Evolutionary conservation across 2,888 invertebrate species (phyloP), one percentile per base, ranked within the genome.

Genomic region (Sericinus montela): DNA sequence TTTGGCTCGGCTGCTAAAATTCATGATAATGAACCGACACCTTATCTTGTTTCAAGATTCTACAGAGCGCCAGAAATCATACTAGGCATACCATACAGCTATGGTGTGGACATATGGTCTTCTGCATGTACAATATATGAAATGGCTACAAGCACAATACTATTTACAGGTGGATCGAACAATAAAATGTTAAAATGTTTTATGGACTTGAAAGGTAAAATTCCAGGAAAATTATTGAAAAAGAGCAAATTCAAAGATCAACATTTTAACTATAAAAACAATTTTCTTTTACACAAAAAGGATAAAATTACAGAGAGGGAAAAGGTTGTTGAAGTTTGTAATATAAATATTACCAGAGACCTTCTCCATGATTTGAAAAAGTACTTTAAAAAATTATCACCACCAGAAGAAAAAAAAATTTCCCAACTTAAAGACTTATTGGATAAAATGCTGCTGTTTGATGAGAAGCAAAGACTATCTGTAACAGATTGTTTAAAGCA

Each of bases 31-130:
- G 99, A 99, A 83, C 95, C 97, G 47, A 99, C 99, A 3, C 99
- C 99, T 0, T 99, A 99, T 80, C 91, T 99, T 57, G 98, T 99
- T 47, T 98, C 98, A 47, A 91, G 99, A 64, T 99, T 98, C 90
- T 99, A 99, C 84, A 92, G 99, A 69, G 95, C 99, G 6, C 99
- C 99, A 1, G 99, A 99, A 92, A 98, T 99, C 51, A 98, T 99
- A 79, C 89, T 99, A 65, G 99, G 99, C 28, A 93, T 98, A 74
- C 92, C 95, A 19, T 98, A 98, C 84, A 98, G 97, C 79, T 97
- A 95, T 87, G 95, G 95, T 42, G 95, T 99, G 63, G 99, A 99
- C 81, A 93, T 98, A 91, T 99, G 99, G 99, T 98, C 98, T 28
- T 95, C 97, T 11, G 99, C 97, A n/a, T 98, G 98, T 72, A 99